phyloP scores from a whole-genome alignment of 2,113 vertebrate species.

The Heterotis niloticus region DNA sequence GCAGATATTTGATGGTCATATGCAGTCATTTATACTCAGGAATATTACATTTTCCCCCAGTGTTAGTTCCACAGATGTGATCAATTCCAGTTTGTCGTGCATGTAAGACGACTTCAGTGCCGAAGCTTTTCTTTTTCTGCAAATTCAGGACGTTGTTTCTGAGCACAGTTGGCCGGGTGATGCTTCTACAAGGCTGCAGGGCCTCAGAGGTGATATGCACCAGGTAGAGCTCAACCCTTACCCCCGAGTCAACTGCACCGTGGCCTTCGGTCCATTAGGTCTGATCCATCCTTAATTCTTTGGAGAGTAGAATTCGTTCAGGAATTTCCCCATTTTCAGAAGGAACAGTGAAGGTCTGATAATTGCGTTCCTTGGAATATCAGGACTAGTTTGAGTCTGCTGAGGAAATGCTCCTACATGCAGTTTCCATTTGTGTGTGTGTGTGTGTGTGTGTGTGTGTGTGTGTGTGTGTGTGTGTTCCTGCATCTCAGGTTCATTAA shows the following conservation, averaged over 20 bases:
- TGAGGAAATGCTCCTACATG: not conserved
- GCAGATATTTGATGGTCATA: not conserved
- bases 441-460: not conserved
- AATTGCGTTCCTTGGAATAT: no score
- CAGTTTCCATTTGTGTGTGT: constrained; percentile 1
- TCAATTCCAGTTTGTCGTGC: not conserved
- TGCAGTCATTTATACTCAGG: not conserved
- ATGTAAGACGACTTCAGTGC: not conserved
- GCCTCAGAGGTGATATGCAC: no score
- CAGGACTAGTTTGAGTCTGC: not conserved
- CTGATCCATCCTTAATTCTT: constrained; percentile 1
- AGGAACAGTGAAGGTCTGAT: not conserved
- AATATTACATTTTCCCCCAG: not conserved
- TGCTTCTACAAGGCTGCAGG: no score
- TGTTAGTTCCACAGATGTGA: not conserved
- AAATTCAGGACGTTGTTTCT: not conserved
- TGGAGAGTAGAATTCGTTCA: constrained; percentile 1
- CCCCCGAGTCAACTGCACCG: not conserved
- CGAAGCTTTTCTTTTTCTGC: not conserved
- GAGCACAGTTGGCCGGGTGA: not conserved
- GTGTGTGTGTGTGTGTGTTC: not conserved
- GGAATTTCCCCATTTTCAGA: not conserved
- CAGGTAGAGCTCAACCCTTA: no score
- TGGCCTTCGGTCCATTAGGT: not conserved
- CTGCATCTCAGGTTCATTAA: not conserved